Evolutionary conservation across 2,888 invertebrate species (phyloP).

Genomic region (Didymodactylos carnosus): DNA sequence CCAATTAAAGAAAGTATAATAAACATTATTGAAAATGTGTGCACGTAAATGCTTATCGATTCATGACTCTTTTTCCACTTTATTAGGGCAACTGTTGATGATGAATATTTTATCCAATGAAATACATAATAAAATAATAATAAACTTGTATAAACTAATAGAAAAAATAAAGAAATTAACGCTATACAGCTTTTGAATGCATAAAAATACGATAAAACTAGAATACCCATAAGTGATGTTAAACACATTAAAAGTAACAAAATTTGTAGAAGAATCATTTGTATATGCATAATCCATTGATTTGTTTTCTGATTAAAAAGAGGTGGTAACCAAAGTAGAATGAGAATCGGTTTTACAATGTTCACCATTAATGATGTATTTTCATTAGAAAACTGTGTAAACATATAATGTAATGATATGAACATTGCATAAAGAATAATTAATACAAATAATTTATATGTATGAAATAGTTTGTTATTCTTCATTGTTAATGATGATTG

Average conservation of each 20-base stretch:
- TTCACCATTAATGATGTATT: neutral
- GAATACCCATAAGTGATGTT: neutral
- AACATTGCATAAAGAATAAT: neutral
- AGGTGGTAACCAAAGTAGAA: neutral
- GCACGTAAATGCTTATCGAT: neutral
- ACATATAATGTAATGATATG: neutral
- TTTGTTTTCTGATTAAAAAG: neutral
- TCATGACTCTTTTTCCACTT: neutral
- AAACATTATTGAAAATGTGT: neutral
- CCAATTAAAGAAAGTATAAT: neutral
- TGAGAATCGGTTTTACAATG: neutral
- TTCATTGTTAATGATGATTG: neutral
- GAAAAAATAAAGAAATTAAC: neutral
- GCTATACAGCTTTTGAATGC: neutral
- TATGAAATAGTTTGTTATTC: neutral
- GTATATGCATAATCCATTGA: neutral
- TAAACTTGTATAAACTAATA: neutral
- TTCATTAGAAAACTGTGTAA: neutral
- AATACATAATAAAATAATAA: neutral
- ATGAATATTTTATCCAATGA: neutral
- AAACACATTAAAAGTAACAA: neutral
- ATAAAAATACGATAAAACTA: neutral
- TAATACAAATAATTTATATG: neutral
- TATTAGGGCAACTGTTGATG: neutral
- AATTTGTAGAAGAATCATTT: neutral